Conservation (phyloP, 2,888 invertebrate species). For the Aphidius colemani region DNA sequence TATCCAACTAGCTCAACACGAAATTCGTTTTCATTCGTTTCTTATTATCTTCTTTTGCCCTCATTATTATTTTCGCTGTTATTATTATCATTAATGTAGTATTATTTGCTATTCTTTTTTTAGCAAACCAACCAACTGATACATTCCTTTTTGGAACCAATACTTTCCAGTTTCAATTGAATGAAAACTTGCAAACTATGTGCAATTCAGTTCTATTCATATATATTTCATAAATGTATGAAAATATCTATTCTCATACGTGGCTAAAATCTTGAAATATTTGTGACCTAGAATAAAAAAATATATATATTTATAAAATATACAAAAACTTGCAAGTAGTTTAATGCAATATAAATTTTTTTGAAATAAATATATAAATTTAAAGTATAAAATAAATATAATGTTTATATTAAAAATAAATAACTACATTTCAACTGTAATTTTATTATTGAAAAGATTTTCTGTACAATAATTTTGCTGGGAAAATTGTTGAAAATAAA, state of each 20-base stretch:
- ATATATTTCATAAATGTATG: neutral
- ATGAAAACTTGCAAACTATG: conserved; percentile 15
- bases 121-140: neutral
- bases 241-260: conserved; percentile 9
- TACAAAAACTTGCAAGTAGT: no score
- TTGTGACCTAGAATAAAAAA: conserved; percentile 11
- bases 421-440: neutral
- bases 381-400: no score
- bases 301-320: no score
- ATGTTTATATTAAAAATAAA: neutral
- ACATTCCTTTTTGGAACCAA: conserved; percentile 1
- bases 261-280: conserved; percentile 2
- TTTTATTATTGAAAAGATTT: no score
- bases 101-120: conserved; percentile 11
- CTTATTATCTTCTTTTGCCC: neutral
- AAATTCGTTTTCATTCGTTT: conserved; percentile 9
- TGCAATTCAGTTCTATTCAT: conserved; percentile 15
- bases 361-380: neutral
- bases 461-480: no score
- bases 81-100: conserved; percentile 2
- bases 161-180: conserved; percentile 19
- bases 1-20: conserved; percentile 6
- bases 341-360: no score
- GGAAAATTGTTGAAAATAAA: no score
- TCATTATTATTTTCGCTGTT: neutral